Conservation (phyloP, 2,888 invertebrate species). For the Orthonevra nobilis region DNA sequence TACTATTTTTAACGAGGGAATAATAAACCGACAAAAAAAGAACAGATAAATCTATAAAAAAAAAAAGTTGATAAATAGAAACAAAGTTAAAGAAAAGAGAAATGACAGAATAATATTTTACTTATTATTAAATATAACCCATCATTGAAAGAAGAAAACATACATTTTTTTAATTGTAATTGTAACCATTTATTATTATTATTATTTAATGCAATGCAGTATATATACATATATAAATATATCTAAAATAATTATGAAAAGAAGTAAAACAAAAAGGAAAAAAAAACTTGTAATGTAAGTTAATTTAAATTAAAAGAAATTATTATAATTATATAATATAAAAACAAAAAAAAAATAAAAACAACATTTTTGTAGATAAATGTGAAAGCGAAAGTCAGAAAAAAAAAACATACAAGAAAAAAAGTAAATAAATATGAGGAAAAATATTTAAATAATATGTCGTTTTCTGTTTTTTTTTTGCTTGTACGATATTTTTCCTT, state of each 20-base stretch:
- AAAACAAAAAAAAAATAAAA: conserved; percentile 28
- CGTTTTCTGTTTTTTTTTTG: conserved; percentile 20
- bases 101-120: conserved; percentile 47
- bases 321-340: conserved; percentile 65
- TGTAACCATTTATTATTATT: conserved; percentile 67
- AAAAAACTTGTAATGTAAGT: conserved; percentile 59
- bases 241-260: conserved; percentile 62
- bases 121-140: conserved; percentile 56
- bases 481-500: not conserved
- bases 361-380: conserved; percentile 70
- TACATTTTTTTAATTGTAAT: conserved; percentile 67
- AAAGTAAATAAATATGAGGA: conserved; percentile 67
- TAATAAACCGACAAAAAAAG: conserved; percentile 39
- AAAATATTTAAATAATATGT: conserved; percentile 66
- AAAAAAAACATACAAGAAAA: conserved; percentile 60
- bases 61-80: conserved; percentile 13
- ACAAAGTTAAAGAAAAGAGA: conserved; percentile 15
- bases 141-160: conserved; percentile 59
- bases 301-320: conserved; percentile 70
- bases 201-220: conserved; percentile 69
- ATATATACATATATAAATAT: conserved; percentile 67
- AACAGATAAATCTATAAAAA: conserved; percentile 7
- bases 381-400: conserved; percentile 70
- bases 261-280: conserved; percentile 28
- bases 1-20: conserved; percentile 57